These are phyloP conservation scores for Brachycybe producta DNA, from an alignment of 2,888 invertebrate genomes.

Conservation along the genomic window DNA sequence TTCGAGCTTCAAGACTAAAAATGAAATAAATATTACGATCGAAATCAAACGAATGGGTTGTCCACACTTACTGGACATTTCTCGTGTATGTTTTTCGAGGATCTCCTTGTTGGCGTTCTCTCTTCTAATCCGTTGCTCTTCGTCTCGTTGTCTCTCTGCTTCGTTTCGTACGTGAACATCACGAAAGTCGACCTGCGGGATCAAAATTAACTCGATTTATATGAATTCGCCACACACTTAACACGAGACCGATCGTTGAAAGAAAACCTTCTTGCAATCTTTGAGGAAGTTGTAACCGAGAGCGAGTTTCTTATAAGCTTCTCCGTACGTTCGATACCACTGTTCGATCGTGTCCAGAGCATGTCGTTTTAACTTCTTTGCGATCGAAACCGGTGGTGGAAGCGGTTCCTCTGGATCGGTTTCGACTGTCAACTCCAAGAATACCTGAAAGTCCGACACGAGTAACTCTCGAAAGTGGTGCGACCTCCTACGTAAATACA, in stretches of 20 bases:
- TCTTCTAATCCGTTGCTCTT: conserved; percentile 28
- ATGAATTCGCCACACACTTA: neutral
- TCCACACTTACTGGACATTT: conserved; percentile 33
- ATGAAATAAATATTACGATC: conserved; percentile 8
- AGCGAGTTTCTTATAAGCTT: conserved; percentile 37
- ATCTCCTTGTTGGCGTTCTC: conserved; percentile 28
- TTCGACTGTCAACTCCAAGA: conserved; percentile 39
- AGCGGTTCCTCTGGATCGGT: conserved; percentile 35
- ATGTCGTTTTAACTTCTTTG: conserved; percentile 35
- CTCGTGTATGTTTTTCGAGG: conserved; percentile 28
- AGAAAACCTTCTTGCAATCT: conserved; percentile 32
- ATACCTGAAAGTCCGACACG: conserved; percentile 35
- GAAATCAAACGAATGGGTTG: too few relatives aligned
- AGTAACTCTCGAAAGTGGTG: conserved; percentile 39
- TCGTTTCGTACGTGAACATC: conserved; percentile 30
- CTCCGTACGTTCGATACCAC: conserved; percentile 40
- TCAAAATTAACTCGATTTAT: conserved; percentile 1
- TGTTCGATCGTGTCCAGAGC: conserved; percentile 37
- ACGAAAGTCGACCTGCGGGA: conserved; percentile 33
- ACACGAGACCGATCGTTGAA: neutral
- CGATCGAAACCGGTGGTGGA: conserved; percentile 40
- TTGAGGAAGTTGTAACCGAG: conserved; percentile 38
- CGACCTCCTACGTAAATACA: conserved; percentile 37
- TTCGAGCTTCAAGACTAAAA: conserved; percentile 28
- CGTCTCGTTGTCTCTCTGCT: conserved; percentile 29